These are phyloP conservation scores for Labeo rohita DNA, from an alignment of 2,113 vertebrate species.

Conservation along the genomic window DNA sequence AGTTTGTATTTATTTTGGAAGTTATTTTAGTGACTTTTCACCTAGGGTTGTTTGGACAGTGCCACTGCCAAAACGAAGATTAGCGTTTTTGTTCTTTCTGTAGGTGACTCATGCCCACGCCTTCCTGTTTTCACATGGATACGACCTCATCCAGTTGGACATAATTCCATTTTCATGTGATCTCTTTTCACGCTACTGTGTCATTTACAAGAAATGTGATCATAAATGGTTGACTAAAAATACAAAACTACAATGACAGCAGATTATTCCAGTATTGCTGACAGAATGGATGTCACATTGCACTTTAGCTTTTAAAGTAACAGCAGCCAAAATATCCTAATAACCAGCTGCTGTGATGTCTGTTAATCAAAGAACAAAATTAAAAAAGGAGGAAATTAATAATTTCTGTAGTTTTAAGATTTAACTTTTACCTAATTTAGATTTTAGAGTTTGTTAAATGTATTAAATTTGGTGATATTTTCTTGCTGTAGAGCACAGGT, in stretches of 20 bases:
- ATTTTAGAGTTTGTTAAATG: too few relatives aligned
- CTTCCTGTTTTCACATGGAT: background rate
- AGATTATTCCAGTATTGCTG: background rate
- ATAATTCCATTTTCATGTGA: background rate
- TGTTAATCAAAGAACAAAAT: too few relatives aligned
- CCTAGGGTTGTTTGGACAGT: background rate
- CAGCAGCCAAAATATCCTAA: too few relatives aligned
- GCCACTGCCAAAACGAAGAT: constrained; percentile 11
- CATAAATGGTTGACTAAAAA: background rate
- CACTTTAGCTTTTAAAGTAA: too few relatives aligned
- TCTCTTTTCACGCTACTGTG: background rate
- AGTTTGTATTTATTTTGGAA: background rate
- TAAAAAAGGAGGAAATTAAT: too few relatives aligned
- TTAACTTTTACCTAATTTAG: too few relatives aligned
- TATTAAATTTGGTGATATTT: too few relatives aligned
- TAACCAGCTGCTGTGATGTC: too few relatives aligned
- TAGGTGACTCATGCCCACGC: background rate
- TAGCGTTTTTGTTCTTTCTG: background rate
- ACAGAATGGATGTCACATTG: too few relatives aligned
- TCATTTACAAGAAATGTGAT: background rate
- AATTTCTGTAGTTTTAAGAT: too few relatives aligned
- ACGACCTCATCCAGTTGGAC: background rate
- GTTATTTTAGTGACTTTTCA: background rate
- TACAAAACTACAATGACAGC: background rate
- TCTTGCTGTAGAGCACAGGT: too few relatives aligned